phyloP scores from a whole-genome alignment of 2,113 vertebrate species.

The Labeo rohita region DNA sequence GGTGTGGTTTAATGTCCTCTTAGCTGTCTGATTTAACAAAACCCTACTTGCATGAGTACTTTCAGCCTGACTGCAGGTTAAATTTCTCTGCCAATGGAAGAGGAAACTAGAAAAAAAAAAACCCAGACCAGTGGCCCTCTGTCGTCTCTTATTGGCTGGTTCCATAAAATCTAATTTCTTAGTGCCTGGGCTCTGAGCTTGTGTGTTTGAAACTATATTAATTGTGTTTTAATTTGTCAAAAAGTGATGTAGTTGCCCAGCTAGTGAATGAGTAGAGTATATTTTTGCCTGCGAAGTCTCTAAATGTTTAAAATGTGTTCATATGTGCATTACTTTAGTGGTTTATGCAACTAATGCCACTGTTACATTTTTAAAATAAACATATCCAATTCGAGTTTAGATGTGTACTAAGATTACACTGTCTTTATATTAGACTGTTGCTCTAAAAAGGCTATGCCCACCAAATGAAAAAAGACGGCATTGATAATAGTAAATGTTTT shows the following conservation, averaged over 20 bases:
- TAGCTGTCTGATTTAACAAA: constrained; percentile 46
- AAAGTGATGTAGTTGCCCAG: background rate
- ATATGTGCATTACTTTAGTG: background rate
- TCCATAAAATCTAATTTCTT: background rate
- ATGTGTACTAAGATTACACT: background rate
- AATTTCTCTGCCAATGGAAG: background rate
- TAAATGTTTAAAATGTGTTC: background rate
- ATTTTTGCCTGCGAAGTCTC: background rate
- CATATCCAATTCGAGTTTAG: background rate
- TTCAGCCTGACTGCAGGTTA: background rate
- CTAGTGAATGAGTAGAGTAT: background rate
- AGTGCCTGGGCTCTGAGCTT: constrained; percentile 25
- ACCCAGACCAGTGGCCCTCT: background rate
- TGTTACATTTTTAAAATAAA: background rate
- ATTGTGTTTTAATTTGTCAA: background rate
- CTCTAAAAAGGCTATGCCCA: background rate
- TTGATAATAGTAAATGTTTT: background rate
- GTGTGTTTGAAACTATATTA: background rate
- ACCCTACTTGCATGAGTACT: constrained; percentile 23
- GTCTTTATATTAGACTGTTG: background rate
- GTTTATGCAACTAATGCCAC: background rate
- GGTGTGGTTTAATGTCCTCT: constrained; percentile 40
- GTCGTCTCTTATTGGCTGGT: background rate
- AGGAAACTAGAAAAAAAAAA: background rate
- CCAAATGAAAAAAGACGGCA: background rate